Conservation (phyloP, 2,113 vertebrate species). For the Prolemur simus region DNA sequence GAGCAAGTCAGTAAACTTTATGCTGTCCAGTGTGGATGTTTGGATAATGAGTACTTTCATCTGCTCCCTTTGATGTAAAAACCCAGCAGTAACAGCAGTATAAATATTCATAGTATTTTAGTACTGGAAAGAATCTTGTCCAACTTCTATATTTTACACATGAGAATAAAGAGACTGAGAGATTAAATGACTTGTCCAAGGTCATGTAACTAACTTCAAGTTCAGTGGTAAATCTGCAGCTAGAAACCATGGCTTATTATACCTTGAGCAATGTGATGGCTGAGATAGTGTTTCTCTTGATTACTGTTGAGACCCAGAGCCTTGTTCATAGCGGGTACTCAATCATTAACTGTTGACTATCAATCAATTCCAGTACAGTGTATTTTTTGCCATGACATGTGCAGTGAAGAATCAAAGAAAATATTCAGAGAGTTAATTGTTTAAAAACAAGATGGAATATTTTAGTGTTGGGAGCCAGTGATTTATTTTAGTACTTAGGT, state of each 20-base stretch:
- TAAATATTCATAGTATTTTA: neutral
- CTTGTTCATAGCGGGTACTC: neutral
- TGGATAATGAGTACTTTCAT: slow-evolving; percentile 8
- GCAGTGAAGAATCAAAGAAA: neutral
- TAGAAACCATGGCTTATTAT: neutral
- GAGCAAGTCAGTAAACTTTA: neutral
- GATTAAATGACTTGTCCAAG: neutral
- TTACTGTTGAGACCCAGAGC: neutral
- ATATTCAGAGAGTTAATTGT: neutral
- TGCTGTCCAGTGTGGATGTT: neutral
- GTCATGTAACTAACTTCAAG: neutral
- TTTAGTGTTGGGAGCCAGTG: neutral
- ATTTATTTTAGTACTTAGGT: slow-evolving; percentile 44
- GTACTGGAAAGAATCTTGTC: neutral
- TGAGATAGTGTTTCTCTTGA: neutral
- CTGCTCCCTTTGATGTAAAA: slow-evolving; percentile 7
- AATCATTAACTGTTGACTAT: neutral
- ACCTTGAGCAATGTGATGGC: neutral
- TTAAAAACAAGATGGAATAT: neutral
- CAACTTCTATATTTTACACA: neutral
- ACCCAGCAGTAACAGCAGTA: neutral
- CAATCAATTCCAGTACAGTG: neutral
- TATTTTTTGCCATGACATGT: neutral
- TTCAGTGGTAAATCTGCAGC: neutral
- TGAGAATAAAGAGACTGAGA: slow-evolving; percentile 18